Evolutionary conservation across 2,797 vertebrate genomes (phyloP).

Genomic region (Eulemur albifrons): DNA sequence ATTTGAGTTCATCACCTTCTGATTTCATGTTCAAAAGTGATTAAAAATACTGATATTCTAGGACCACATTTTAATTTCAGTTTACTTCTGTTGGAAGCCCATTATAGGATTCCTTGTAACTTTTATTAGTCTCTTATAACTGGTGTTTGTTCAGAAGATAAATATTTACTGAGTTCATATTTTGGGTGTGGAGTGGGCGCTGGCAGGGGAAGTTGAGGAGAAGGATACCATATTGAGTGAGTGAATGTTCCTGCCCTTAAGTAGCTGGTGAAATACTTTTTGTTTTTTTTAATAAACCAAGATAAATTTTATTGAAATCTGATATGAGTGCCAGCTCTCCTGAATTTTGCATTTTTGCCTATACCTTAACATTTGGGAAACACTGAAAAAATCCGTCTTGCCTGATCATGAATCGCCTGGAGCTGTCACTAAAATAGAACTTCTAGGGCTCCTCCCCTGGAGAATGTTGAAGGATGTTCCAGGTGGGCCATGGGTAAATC

Average conservation of each 20-base stretch:
- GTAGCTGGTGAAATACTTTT: neutral
- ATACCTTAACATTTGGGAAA: neutral
- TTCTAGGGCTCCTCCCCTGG: too few species aligned
- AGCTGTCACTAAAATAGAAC: neutral
- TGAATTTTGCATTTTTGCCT: neutral
- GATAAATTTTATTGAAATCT: neutral
- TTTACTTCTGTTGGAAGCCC: neutral
- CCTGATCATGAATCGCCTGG: neutral
- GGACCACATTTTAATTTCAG: conserved; percentile 12
- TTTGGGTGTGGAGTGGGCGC: neutral
- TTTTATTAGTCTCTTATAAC: neutral
- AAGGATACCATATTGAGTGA: neutral
- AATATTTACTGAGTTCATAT: neutral
- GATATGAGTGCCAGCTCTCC: neutral
- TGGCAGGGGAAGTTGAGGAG: neutral
- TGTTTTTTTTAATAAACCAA: neutral
- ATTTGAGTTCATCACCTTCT: neutral
- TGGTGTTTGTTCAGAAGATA: neutral
- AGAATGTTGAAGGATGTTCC: neutral
- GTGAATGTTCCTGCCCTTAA: neutral
- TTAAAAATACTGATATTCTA: neutral
- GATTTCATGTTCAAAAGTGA: neutral
- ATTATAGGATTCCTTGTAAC: neutral
- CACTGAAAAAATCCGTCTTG: neutral
- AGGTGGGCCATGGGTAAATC: neutral